phyloP scores from a whole-genome alignment of 1,140 invertebrate genomes.

The Rhagoletis zephyria region DNA sequence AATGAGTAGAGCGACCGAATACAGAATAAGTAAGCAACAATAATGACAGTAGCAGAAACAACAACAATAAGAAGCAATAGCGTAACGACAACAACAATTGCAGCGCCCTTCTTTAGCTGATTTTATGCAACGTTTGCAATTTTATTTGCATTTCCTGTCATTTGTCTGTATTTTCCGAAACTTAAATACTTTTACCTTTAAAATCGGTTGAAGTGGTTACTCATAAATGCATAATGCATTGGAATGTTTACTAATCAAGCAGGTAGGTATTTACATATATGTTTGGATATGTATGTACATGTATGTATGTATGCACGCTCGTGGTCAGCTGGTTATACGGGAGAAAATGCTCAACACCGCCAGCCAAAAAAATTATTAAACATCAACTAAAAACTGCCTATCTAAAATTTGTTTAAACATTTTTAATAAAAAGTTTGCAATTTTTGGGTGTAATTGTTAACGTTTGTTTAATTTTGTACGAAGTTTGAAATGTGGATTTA shows the following conservation, averaged over 20 bases:
- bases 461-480: too few relatives aligned
- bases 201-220: slow-evolving; percentile 19
- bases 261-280: too few relatives aligned
- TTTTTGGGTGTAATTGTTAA: too few relatives aligned
- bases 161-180: background rate
- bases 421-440: too few relatives aligned
- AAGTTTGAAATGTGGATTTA: too few relatives aligned
- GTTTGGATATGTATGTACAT: background rate
- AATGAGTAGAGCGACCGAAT: background rate
- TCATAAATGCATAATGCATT: background rate
- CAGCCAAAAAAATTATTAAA: too few relatives aligned
- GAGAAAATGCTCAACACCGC: too few relatives aligned
- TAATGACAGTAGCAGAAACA: background rate
- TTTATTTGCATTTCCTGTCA: slow-evolving; percentile 51
- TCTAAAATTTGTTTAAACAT: too few relatives aligned
- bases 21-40: background rate
- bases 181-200: slow-evolving; percentile 42
- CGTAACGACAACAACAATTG: background rate
- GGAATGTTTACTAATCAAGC: background rate
- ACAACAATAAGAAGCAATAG: background rate
- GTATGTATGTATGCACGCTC: background rate
- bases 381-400: too few relatives aligned
- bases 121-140: slow-evolving; percentile 39
- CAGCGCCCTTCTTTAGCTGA: background rate
- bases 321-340: too few relatives aligned